These are phyloP conservation scores for Nibea albiflora DNA, from an alignment of 2,113 vertebrate genomes.

Conservation along the genomic window DNA sequence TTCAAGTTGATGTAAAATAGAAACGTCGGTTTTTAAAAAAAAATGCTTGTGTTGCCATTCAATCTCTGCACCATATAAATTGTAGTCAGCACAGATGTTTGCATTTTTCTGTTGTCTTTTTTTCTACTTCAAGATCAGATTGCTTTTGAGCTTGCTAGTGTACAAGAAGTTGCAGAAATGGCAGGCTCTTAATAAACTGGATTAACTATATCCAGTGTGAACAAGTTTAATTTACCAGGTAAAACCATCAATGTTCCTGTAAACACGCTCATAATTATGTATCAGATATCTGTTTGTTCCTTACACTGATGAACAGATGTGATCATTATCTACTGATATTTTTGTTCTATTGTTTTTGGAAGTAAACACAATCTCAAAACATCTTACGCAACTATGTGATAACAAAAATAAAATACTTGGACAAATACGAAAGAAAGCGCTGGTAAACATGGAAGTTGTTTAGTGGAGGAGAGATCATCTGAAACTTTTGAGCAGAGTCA, in stretches of 20 bases:
- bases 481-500: conserved; percentile 34
- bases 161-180: background rate
- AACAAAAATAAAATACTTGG: background rate
- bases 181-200: background rate
- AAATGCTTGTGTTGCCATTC: conserved; percentile 2
- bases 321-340: background rate
- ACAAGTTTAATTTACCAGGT: conserved; percentile 21
- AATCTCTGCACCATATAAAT: conserved; percentile 31
- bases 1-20: conserved; percentile 6
- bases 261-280: background rate
- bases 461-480: conserved; percentile 2
- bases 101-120: conserved; percentile 1
- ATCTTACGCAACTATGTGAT: background rate
- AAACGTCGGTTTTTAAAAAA: background rate
- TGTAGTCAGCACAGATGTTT: conserved; percentile 44
- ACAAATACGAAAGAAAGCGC: background rate
- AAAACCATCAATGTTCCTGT: conserved; percentile 17
- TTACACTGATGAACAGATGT: conserved; percentile 2
- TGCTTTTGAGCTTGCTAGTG: conserved; percentile 21
- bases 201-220: conserved; percentile 2
- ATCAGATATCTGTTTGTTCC: conserved; percentile 4
- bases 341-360: background rate
- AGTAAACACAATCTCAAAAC: background rate
- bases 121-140: conserved; percentile 14
- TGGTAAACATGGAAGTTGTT: background rate